Conservation (phyloP, 2,888 invertebrate species). For the Eupithecia insigniata region DNA sequence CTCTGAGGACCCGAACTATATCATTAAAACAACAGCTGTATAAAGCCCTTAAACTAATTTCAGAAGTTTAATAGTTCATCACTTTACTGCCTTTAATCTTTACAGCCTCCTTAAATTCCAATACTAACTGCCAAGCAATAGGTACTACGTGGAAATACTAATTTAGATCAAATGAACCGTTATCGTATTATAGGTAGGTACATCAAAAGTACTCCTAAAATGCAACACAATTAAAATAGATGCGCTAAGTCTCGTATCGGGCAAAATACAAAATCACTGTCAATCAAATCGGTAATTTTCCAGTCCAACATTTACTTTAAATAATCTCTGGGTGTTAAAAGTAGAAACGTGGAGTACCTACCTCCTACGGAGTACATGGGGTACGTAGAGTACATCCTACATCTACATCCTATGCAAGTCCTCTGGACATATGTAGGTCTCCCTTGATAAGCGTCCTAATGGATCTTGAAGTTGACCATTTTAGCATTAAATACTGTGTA, state of each 20-base stretch:
- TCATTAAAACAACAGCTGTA: slow-evolving; percentile 3
- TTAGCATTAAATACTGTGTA: too few species aligned
- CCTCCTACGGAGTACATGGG: too few species aligned
- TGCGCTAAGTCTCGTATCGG: too few species aligned
- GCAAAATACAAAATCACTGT: not conserved
- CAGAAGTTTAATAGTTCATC: not conserved
- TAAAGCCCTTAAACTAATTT: not conserved
- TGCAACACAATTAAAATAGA: not conserved
- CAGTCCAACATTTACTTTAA: slow-evolving; percentile 34
- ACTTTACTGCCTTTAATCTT: not conserved
- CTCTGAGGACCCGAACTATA: not conserved
- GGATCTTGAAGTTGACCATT: not conserved
- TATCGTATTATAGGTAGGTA: too few species aligned
- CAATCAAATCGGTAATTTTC: slow-evolving; percentile 13
- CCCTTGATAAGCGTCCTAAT: not conserved
- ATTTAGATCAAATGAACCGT: too few species aligned
- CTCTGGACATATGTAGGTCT: not conserved
- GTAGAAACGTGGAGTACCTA: slow-evolving; percentile 26
- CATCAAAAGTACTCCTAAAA: not conserved
- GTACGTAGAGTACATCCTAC: slow-evolving; percentile 15
- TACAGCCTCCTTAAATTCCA: not conserved
- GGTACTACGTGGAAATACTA: not conserved
- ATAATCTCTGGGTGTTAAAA: slow-evolving; percentile 23
- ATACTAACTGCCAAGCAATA: not conserved
- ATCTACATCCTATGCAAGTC: not conserved